Evolutionary conservation across 2,888 invertebrate genomes (phyloP), one percentile per base, ranked within the genome.

Genomic region (Charanyca ferruginea): DNA sequence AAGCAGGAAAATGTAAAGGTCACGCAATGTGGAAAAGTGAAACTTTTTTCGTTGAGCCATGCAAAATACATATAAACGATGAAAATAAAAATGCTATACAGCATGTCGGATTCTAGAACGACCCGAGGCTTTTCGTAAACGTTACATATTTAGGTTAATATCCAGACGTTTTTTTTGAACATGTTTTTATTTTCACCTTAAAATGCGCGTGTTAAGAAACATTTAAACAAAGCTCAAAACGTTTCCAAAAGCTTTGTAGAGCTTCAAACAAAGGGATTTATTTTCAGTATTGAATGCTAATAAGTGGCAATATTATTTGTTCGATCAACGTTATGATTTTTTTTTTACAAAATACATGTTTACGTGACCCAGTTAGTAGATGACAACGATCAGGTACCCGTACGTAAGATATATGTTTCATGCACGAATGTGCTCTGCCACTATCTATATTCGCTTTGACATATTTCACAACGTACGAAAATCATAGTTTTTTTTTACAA

Each of bases 341-440:
- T 76, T 78, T 70, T 77, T 80, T 77, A 81, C 62, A 81, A 80
- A 85, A 84, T 85, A 83, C 67, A 71, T 85, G 87, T 89, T 90
- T 89, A 85, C 88, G 86, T 87, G 89, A 87, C 87, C 89, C 72
- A 90, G 85, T 87, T 88, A 81, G 77, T 77, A 78, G 80, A 83
- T 80, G 77, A 77, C 77, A 84, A 78, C 76, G 23, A 32, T 41
- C 58, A 85, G 84, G 81, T 84, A 86, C 83, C 66, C 77, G 79
- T 71, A 76, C 69, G 57, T 71, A 79, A 81, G 73, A 83, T 83
- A 83, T 83, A 84, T 77, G 76, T 81, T 67, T 78, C 79, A 84
- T 82, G 79, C 80, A 76, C 77, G 70, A 81, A 81, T 77, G 73
- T 81, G 72, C 81, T 81, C 73, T 67, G 58, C 71, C 41, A 70